Conservation (phyloP, 2,113 vertebrate species). For the Neoarius graeffei region DNA sequence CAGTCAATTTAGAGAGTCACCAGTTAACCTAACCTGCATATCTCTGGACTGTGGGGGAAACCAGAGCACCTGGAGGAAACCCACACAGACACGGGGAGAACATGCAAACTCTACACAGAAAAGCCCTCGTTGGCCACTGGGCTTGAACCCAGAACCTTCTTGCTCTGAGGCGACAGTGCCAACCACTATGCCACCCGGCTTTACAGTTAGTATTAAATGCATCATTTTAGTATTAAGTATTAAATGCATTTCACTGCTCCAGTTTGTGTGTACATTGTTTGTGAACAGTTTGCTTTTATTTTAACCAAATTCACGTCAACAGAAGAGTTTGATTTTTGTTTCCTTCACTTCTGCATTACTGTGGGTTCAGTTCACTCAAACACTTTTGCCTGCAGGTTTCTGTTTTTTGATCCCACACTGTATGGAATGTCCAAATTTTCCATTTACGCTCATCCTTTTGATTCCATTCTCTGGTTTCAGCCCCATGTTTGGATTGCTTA, state of each 20-base stretch:
- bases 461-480: neutral
- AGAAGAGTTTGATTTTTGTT: neutral
- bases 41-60: too few relatives aligned
- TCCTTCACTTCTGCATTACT: neutral
- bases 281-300: neutral
- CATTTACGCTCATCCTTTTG: neutral
- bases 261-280: neutral
- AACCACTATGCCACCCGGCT: too few relatives aligned
- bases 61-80: too few relatives aligned
- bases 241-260: neutral
- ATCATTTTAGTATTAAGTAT: neutral
- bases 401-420: neutral
- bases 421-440: neutral
- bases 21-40: too few relatives aligned
- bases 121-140: too few relatives aligned
- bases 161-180: too few relatives aligned
- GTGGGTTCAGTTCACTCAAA: neutral
- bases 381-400: neutral
- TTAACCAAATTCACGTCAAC: neutral
- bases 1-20: too few relatives aligned
- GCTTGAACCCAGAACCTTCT: too few relatives aligned
- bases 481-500: neutral
- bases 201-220: too few relatives aligned
- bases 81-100: too few relatives aligned
- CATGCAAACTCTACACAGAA: too few relatives aligned